Percentiles rank a stretch among this genome's conserved stretches.
Evolutionary conservation across 2,888 invertebrate species (phyloP).

Genomic region (Nyleta sp.): DNA sequence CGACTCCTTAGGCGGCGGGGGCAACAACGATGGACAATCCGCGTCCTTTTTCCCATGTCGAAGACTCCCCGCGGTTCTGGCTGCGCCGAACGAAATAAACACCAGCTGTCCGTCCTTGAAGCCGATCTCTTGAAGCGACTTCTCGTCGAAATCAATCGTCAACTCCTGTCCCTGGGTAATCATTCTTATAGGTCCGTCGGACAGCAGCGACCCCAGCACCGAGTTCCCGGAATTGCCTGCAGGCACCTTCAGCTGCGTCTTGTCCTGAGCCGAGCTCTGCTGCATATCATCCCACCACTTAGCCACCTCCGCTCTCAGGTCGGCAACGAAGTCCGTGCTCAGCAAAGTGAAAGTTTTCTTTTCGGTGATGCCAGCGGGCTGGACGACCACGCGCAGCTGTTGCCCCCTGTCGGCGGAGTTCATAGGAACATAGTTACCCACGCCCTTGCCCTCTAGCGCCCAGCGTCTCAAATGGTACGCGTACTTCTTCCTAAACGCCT

Average conservation of each 20-base stretch:
- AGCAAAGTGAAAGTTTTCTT: constrained; percentile 92
- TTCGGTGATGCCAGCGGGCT: constrained; percentile 94
- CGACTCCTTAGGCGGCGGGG: constrained; percentile 93
- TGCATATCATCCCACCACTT: constrained; percentile 93
- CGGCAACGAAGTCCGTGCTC: constrained; percentile 94
- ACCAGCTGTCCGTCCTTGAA: constrained; percentile 97
- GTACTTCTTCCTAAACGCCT: constrained; percentile 94
- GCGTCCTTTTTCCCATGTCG: constrained; percentile 85
- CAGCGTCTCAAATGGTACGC: constrained; percentile 95
- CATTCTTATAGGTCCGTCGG: constrained; percentile 94
- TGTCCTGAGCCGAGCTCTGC: constrained; percentile 67
- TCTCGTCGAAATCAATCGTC: constrained; percentile 95
- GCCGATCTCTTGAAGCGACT: constrained; percentile 94
- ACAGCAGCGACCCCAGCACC: constrained; percentile 87
- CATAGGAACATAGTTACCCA: constrained; percentile 89
- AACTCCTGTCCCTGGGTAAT: constrained; percentile 97
- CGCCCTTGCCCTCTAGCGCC: constrained; percentile 92
- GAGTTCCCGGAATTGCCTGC: constrained; percentile 77
- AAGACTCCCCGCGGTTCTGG: constrained; percentile 83
- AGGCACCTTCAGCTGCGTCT: constrained; percentile 56
- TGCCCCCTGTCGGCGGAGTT: constrained; percentile 85
- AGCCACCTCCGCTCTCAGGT: constrained; percentile 96
- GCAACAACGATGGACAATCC: constrained; percentile 93
- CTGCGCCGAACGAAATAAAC: constrained; percentile 94
- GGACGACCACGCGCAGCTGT: constrained; percentile 90